These are phyloP conservation scores for Dromiciops gliroides DNA, from an alignment of 2,113 vertebrate species.

Conservation along the genomic window DNA sequence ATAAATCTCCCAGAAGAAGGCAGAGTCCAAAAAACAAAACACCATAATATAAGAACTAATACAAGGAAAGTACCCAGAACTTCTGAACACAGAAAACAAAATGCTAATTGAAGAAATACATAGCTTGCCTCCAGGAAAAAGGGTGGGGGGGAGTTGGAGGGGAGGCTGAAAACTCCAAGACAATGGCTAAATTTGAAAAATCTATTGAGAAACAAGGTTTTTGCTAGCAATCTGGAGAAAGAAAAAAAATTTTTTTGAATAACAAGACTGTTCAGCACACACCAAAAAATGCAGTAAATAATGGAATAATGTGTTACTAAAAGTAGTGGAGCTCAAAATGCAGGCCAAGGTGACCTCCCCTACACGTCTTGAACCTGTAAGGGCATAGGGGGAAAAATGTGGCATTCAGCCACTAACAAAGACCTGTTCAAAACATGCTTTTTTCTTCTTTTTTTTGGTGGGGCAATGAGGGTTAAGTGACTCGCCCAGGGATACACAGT, in stretches of 20 bases:
- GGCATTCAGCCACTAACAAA: background rate
- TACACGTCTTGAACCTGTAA: background rate
- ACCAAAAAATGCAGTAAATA: background rate
- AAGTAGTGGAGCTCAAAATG: background rate
- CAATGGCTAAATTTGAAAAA: background rate
- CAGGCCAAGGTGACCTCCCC: background rate
- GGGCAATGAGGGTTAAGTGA: too few relatives aligned
- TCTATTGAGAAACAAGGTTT: background rate
- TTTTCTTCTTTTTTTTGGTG: too few relatives aligned
- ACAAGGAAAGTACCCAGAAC: background rate
- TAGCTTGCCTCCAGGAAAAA: background rate
- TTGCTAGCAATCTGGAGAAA: background rate
- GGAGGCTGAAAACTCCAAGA: too few relatives aligned
- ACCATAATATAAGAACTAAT: background rate
- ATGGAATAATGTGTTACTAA: background rate
- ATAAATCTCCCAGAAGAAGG: background rate
- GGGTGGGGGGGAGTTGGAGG: too few relatives aligned
- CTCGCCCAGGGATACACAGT: too few relatives aligned
- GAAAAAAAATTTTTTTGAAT: background rate
- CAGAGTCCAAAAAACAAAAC: background rate
- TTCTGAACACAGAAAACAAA: background rate
- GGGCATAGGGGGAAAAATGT: background rate
- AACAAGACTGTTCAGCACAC: background rate
- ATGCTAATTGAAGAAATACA: background rate
- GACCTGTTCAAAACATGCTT: background rate